Evolutionary conservation across 2,797 vertebrate genomes (phyloP).

Genomic region (Darevskia nairensis): DNA sequence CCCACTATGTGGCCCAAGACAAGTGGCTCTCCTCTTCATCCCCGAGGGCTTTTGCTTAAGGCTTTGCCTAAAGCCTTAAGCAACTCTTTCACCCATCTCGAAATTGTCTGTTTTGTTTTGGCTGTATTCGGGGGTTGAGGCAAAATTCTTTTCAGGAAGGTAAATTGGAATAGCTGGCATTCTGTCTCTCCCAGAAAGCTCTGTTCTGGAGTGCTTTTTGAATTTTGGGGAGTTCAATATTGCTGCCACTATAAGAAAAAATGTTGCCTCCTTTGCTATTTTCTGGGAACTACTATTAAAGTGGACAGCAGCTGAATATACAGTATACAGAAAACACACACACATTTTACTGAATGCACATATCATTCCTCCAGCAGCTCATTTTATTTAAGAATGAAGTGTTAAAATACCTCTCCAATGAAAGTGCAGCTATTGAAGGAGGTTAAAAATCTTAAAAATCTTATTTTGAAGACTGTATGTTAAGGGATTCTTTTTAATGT

Average conservation of each 20-base stretch:
- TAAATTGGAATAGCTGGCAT: not conserved
- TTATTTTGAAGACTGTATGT: not conserved
- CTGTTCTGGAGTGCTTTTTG: not conserved
- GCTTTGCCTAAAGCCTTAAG: too few species aligned
- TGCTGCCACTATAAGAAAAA: not conserved
- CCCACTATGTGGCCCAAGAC: not conserved
- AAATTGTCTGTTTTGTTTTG: too few species aligned
- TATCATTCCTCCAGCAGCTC: not conserved
- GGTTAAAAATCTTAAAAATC: not conserved
- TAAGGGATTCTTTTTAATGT: too few species aligned
- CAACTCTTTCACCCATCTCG: too few species aligned
- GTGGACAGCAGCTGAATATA: too few species aligned
- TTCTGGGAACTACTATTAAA: not conserved
- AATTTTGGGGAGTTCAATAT: not conserved
- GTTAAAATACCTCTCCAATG: not conserved
- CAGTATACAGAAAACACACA: not conserved
- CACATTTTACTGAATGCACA: not conserved
- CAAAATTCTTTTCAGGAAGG: not conserved
- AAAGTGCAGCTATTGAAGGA: not conserved
- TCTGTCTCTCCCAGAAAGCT: not conserved
- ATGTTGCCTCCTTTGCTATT: not conserved
- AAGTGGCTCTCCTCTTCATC: not conserved
- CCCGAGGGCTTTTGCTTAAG: not conserved
- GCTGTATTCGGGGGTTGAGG: not conserved
- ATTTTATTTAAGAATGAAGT: not conserved